phyloP scores from a whole-genome alignment of 2,113 vertebrate genomes.

The Anhinga anhinga region DNA sequence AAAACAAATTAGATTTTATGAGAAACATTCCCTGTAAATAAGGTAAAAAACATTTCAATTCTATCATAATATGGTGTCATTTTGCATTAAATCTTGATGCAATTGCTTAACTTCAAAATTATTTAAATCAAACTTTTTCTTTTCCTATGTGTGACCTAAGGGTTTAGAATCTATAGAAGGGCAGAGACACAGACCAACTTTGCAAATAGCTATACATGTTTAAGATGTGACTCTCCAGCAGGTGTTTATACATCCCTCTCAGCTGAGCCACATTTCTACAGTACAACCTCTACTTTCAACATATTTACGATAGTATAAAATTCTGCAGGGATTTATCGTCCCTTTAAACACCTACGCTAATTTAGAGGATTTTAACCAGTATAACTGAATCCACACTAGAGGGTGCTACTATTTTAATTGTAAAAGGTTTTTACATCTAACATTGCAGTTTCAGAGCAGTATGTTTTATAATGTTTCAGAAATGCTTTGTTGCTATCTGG shows the following conservation, averaged over 20 bases:
- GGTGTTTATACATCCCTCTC: neutral
- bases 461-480: neutral
- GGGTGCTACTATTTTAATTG: constrained; percentile 36
- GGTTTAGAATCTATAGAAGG: neutral
- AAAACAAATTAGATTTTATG: constrained; percentile 57
- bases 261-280: neutral
- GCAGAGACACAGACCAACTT: neutral
- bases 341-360: neutral
- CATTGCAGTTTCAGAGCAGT: neutral
- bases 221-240: neutral
- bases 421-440: neutral
- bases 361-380: neutral
- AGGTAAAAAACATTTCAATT: constrained; percentile 35
- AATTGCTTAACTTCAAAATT: neutral
- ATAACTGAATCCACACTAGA: constrained; percentile 22
- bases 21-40: constrained; percentile 51
- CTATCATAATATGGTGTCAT: neutral
- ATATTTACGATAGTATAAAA: neutral
- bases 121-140: neutral
- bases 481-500: neutral
- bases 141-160: neutral
- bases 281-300: neutral
- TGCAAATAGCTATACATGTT: neutral
- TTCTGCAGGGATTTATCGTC: neutral
- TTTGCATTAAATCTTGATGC: neutral